phyloP scores from a whole-genome alignment of 2,113 vertebrate species.

The Nycticebus coucang region DNA sequence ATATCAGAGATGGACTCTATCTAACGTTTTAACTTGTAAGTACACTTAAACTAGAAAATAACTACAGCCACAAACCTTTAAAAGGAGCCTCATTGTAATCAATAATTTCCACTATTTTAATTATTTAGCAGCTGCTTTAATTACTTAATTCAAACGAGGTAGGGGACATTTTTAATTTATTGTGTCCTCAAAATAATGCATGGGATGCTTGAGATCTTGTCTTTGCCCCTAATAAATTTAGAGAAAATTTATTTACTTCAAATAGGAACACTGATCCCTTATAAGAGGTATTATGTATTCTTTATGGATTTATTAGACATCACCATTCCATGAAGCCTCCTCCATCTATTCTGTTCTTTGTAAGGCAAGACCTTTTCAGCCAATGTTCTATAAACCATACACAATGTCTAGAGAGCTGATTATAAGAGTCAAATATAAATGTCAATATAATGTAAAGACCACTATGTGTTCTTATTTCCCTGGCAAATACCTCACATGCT shows the following conservation, averaged over 20 bases:
- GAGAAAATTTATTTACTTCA: background rate
- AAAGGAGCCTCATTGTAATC: background rate
- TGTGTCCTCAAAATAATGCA: background rate
- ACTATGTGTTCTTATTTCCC: background rate
- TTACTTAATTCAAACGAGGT: background rate
- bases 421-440: background rate
- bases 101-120: background rate
- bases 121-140: background rate
- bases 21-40: background rate
- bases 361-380: background rate
- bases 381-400: background rate
- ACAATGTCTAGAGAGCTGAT: background rate
- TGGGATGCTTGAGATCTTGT: background rate
- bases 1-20: background rate
- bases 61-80: background rate
- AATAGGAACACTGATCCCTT: background rate
- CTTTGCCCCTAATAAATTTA: background rate
- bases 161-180: background rate
- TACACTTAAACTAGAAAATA: background rate
- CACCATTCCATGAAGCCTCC: background rate
- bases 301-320: background rate
- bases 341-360: background rate
- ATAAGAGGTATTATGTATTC: background rate
- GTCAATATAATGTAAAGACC: background rate
- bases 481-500: background rate